These are phyloP conservation scores for Thaleichthys pacificus DNA, from an alignment of 2,797 vertebrate species.

Conservation along the genomic window DNA sequence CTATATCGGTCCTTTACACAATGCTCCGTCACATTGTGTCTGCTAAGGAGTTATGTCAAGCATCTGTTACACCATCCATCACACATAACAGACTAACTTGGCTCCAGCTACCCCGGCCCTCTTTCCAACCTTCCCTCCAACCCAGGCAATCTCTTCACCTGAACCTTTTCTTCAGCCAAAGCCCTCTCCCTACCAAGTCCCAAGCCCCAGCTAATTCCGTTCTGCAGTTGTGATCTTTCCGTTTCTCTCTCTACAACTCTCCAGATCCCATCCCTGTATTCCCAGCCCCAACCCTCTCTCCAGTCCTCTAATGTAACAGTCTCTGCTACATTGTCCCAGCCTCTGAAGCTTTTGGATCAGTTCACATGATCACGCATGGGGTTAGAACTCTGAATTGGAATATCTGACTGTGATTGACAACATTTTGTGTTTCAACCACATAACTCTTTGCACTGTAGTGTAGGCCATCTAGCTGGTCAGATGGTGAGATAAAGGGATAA, in stretches of 20 bases:
- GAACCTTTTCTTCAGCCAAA: background rate
- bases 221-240: no score
- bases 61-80: conserved; percentile 16
- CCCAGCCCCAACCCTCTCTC: background rate
- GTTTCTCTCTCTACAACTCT: background rate
- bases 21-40: conserved; percentile 18
- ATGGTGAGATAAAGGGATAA: no score
- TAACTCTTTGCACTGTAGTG: no score
- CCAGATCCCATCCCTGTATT: background rate
- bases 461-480: no score
- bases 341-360: background rate
- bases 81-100: background rate
- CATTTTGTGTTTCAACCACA: no score
- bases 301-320: background rate
- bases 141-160: background rate
- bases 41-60: background rate
- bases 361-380: background rate
- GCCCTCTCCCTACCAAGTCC: background rate
- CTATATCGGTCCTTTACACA: conserved; percentile 44
- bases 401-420: no score
- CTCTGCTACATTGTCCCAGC: background rate
- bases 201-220: background rate
- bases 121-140: background rate
- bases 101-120: background rate
- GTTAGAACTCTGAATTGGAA: no score